Base-by-base conservation (phyloP, 2,113 vertebrate genomes). In the Hippocampus abdominalis region DNA sequence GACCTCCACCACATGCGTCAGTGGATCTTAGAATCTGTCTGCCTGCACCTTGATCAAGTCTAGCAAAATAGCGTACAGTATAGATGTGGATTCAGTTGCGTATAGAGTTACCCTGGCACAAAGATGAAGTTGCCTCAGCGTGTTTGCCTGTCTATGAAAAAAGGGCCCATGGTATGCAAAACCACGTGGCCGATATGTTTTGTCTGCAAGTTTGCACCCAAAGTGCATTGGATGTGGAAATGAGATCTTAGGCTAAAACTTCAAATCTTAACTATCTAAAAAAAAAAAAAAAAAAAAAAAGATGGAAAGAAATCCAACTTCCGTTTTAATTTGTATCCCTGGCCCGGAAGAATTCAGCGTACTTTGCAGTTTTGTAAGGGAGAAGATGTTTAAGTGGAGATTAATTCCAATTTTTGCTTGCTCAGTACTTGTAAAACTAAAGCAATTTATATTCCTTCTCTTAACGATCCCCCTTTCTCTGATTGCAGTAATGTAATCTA, bases 351-450 rank as follows among this genome's bases (percentile, higher is more conserved):
- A 96, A 96, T 95, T 92, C 93, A 93, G 94, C 93, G 88, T 93
- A 94, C 94, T 96, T 95, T 95, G 94, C 94, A 96, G 90, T 96
- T 97, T 93, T 96, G 93, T 91, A 92, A 94, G 94, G 94, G 93
- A 93, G 94, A 95, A 96, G 94, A 96, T 96, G 95, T 91, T 95
- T 96, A 97, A 98, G 97, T 98, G 95, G 94, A 98, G 95, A 98
- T 98, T 98, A 98, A 98, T 98, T 98, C 95, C 94, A 94, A 96
- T 98, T 93, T 99, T 95, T 98, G 96, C 97, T 98, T 96, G 95
- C 96, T 99, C 97, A 97, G 96, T 97, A 98, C 96, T 98, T 98
- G 95, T 97, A 97, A 97, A 98, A 98, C 95, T 98, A 98, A 99
- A 98, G 96, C 95, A 98, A 99, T 99, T 99, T 98, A 98, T 97